Percentiles rank a stretch among this genome's conserved stretches.
phyloP scores from a whole-genome alignment of 2,888 invertebrate genomes.

The Coremacera marginata region DNA sequence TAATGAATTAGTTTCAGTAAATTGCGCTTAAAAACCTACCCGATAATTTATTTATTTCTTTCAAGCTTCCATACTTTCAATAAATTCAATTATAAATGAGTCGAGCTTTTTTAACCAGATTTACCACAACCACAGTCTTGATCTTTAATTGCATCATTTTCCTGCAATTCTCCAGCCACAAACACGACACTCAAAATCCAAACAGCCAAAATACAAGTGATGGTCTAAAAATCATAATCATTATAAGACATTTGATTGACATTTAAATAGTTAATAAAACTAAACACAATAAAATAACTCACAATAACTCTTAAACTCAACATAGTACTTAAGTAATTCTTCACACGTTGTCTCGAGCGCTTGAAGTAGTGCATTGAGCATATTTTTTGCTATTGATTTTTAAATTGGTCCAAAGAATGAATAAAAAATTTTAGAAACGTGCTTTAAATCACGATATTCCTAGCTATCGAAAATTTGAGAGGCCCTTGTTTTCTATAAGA shows the following conservation, averaged over 20 bases:
- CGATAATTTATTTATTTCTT: background rate
- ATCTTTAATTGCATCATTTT: background rate
- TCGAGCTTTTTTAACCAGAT: background rate
- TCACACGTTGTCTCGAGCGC: background rate
- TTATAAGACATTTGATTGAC: background rate
- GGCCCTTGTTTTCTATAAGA: too few relatives aligned
- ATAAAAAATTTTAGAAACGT: background rate
- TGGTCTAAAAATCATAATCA: background rate
- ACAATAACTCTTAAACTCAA: constrained; percentile 7
- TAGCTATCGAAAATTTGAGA: background rate
- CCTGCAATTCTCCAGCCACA: background rate
- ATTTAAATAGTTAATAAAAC: background rate
- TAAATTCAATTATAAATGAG: background rate
- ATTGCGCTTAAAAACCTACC: background rate
- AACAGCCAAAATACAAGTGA: background rate
- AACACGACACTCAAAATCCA: background rate
- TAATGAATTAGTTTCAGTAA: too few relatives aligned
- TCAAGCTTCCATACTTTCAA: background rate
- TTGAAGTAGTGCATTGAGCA: background rate
- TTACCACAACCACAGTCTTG: background rate
- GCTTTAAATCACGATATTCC: constrained; percentile 4
- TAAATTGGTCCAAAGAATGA: too few relatives aligned
- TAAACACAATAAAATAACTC: background rate
- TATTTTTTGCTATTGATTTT: background rate
- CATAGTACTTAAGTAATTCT: background rate